Evolutionary conservation across 2,797 vertebrate species (phyloP).

Genomic region (Stomatorhinus walkeri): DNA sequence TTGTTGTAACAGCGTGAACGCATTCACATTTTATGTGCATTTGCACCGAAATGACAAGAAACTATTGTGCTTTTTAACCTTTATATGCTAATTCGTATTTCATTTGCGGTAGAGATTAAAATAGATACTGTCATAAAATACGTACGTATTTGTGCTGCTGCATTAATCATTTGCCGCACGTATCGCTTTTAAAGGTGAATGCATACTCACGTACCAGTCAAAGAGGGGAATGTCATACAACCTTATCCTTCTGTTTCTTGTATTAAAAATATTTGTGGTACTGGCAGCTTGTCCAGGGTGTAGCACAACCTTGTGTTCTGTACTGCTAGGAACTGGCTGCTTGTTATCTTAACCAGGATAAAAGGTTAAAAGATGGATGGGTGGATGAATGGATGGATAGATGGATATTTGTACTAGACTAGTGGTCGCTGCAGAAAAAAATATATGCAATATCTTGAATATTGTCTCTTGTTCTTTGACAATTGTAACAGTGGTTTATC

Average conservation of each 20-base stretch:
- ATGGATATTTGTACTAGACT: neutral
- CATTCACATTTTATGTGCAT: neutral
- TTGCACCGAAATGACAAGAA: neutral
- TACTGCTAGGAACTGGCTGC: neutral
- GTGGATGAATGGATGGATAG: neutral
- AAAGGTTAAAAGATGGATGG: neutral
- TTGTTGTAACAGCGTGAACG: neutral
- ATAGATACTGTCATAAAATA: neutral
- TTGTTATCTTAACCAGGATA: neutral
- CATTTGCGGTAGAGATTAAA: neutral
- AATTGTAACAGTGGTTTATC: neutral
- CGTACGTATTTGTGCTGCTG: neutral
- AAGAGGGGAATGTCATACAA: neutral
- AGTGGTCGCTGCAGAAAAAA: neutral
- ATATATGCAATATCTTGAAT: conserved; percentile 4
- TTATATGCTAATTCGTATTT: neutral
- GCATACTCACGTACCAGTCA: neutral
- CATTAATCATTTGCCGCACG: neutral
- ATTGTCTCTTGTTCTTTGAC: neutral
- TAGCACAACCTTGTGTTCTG: neutral
- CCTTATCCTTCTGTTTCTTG: neutral
- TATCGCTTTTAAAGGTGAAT: neutral
- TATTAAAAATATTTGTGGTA: neutral
- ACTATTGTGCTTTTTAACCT: neutral
- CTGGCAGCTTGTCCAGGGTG: neutral